phyloP scores from a whole-genome alignment of 1,140 invertebrate species.

The Proctacanthus coquilletti region DNA sequence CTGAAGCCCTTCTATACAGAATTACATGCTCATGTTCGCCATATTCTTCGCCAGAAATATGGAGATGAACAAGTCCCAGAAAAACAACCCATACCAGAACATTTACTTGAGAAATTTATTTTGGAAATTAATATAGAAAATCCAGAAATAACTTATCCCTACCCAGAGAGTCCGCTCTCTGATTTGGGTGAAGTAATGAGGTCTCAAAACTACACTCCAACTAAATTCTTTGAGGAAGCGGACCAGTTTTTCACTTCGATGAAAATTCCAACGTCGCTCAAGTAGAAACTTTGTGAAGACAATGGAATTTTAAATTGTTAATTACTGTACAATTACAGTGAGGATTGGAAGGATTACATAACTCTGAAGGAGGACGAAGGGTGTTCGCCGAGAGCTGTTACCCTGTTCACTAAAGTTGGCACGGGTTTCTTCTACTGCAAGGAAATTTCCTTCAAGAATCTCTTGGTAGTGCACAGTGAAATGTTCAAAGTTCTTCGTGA shows the following conservation, averaged over 20 bases:
- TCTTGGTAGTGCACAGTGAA: conserved; percentile 2
- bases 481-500: conserved; percentile 2
- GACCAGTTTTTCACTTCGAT: conserved; percentile 2
- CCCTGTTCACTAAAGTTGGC: no score
- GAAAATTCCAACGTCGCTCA: no score
- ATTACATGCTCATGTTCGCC: conserved; percentile 70
- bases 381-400: not conserved
- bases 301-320: not conserved
- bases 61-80: conserved; percentile 44
- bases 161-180: conserved; percentile 1
- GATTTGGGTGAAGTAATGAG: not conserved
- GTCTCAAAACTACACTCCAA: not conserved
- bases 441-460: conserved; percentile 1
- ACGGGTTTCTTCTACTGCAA: no score
- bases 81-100: conserved; percentile 68
- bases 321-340: no score
- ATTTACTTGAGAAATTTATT: conserved; percentile 43
- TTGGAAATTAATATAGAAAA: conserved; percentile 8
- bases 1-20: conserved; percentile 67
- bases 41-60: conserved; percentile 50
- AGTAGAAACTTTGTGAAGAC: no score
- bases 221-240: not conserved
- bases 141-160: not conserved
- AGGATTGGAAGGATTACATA: conserved; percentile 1
- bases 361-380: not conserved